Base-by-base conservation (phyloP, 2,797 vertebrate species). In the Melanitta fusca region DNA sequence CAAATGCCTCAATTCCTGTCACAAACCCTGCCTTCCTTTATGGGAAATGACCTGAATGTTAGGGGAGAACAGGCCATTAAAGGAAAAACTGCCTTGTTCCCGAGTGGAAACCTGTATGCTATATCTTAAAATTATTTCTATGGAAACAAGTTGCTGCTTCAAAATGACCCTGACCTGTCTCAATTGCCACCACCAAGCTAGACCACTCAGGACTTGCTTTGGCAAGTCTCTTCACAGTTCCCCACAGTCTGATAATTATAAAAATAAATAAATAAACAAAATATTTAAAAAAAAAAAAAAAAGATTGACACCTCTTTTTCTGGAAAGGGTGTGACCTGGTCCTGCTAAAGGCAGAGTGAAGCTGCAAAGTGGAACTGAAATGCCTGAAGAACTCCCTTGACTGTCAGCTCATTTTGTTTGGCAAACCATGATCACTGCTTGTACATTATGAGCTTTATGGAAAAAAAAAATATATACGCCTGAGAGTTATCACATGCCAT, bases 381-480 rank as follows among this genome's bases (percentile, higher is more conserved):
- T 6, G 60, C 88, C 69, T 91, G 91, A 95, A 86, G 79, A 94
- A 85, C 41, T 94, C 69, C 75, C 82, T 85, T 89, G 81, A 80
- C 65, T 92, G 78, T 90, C 81, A 93, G 90, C 86, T 96, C 96
- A 88, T 94, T 95, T 94, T 93, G 86, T 96, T 94, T 94, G 88
- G 91, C 86, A 89, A 95, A 88, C 69, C 91, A 91, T 28, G 72
- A 95, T 93, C 83, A 62, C 36, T 87, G 79, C 78, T 85, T 82
- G 74, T 57, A 93, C 41, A 47, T 82, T 82, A 47, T 45, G 57
- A 82, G 89, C 34, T 89, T 90, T 75, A 47, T 13, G 27, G 24
- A 57, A 24, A 17, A 19, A 75, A 19, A 75, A 60, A 73, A 62
- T 34, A 45, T 20, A 45, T 39, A 75, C 77, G 22, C 27, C 80